Conservation (phyloP, 2,888 invertebrate genomes). For the Synergus gifuensis region DNA sequence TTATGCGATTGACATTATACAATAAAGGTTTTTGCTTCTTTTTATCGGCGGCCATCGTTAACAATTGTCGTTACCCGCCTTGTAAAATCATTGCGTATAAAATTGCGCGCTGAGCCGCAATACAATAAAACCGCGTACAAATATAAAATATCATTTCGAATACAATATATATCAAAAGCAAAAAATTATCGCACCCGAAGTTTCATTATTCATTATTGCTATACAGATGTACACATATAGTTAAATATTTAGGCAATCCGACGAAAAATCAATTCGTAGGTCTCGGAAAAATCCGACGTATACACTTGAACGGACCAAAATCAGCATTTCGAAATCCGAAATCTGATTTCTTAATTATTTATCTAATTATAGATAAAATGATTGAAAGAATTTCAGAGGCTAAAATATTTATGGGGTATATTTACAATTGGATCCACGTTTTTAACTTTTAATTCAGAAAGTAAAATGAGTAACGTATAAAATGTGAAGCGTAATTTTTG, state of each 20-base stretch:
- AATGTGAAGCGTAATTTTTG: not conserved
- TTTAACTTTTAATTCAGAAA: not conserved
- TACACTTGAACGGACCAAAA: conserved; percentile 31
- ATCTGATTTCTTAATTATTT: not conserved
- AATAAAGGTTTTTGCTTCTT: conserved; percentile 24
- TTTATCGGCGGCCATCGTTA: conserved; percentile 26
- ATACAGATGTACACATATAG: conserved; percentile 64
- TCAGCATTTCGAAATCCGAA: not conserved
- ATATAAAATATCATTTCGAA: conserved; percentile 70
- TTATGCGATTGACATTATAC: conserved; percentile 27
- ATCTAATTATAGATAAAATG: not conserved
- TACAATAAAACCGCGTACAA: conserved; percentile 64
- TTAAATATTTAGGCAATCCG: conserved; percentile 58
- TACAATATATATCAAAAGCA: conserved; percentile 72
- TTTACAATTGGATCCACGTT: not conserved
- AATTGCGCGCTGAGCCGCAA: conserved; percentile 56
- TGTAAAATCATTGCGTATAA: conserved; percentile 61
- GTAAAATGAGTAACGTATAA: not conserved
- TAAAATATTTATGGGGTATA: not conserved
- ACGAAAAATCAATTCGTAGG: conserved; percentile 58
- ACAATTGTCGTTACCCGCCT: conserved; percentile 9
- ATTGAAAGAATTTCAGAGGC: not conserved
- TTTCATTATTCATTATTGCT: conserved; percentile 56
- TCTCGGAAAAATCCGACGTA: conserved; percentile 45
- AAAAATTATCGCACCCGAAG: conserved; percentile 62